Percentiles rank a stretch among this genome's conserved stretches.
These are phyloP conservation scores for Pteruthius melanotis DNA, from an alignment of 2,113 vertebrate species.

Conservation along the genomic window DNA sequence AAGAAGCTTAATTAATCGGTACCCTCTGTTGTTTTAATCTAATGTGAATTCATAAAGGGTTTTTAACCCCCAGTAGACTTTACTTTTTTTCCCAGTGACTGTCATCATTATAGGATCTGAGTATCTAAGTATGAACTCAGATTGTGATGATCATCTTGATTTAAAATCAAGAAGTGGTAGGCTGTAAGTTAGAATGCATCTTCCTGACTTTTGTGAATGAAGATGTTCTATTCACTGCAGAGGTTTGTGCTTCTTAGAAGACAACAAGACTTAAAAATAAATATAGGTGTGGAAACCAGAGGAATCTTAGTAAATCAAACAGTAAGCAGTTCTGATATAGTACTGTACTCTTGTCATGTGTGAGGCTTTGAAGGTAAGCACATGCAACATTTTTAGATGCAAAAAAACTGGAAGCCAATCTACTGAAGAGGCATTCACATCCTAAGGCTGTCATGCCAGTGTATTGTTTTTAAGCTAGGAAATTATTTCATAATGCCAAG, in stretches of 20 bases:
- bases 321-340: background rate
- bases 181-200: background rate
- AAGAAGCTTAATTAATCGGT: background rate
- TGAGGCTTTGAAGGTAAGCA: background rate
- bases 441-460: background rate
- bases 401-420: background rate
- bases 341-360: background rate
- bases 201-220: background rate
- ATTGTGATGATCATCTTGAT: background rate
- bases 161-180: background rate
- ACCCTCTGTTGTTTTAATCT: background rate
- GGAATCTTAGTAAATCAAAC: background rate
- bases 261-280: background rate
- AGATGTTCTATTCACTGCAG: background rate
- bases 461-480: background rate
- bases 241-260: background rate
- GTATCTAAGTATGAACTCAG: background rate
- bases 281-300: background rate
- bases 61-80: too few relatives aligned
- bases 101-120: background rate
- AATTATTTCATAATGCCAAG: background rate
- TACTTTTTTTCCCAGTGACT: background rate
- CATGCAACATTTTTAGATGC: background rate
- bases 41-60: background rate
- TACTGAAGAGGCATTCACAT: background rate